Evolutionary conservation across 2,888 invertebrate genomes (phyloP), one percentile per base, ranked within the genome.

Genomic region (Parnassius apollo): DNA sequence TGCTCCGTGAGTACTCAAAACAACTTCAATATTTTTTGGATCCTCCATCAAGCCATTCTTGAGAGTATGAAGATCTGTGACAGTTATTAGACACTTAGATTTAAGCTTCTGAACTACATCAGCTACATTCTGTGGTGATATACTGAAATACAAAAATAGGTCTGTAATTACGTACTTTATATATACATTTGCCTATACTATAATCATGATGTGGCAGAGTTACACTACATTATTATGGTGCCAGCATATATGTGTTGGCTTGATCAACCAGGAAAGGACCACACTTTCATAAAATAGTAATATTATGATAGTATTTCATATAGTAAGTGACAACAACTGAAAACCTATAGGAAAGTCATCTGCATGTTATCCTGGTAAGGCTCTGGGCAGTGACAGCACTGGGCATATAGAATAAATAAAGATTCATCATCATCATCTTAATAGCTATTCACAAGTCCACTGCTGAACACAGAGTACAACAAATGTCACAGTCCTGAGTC

Each of bases 1-100:
- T 10, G 91, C 83, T 22, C 93, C 91, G 3, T 85, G 75, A 1
- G 75, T 77, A 45, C 75, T 75, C n/a, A 91, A 67, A 9, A 89
- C 74, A 9, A 81, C 53, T 61, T 78, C 74, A 51, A 81, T 80
- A 61, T 82, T 72, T 8, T 70, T 68, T 0, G 63, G 78, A 62
- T 88, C 85, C 71, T 93, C 80, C 57, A 87, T 77, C 8, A 91
- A 71, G 35, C 78, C 75, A 77, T 88, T 87, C 68, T 89, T 90
- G 18, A 93, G 67, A 1, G 66, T 71, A 42, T 76, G 74, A 7
- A 92, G 76, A 59, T 89, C 86, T 1, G 70, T 35, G 2, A 70
- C 67, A 1, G 76, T 68, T 0, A 89, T 66, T 1, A 72, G 59
- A 0, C 82, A 71, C 62, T 86, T 90, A 0, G 75, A 79, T 71